A percentile compares a stretch with the other conserved stretches of the same genome.
phyloP scores from a whole-genome alignment of 1,140 invertebrate genomes.

The Platyscapa corneri region DNA sequence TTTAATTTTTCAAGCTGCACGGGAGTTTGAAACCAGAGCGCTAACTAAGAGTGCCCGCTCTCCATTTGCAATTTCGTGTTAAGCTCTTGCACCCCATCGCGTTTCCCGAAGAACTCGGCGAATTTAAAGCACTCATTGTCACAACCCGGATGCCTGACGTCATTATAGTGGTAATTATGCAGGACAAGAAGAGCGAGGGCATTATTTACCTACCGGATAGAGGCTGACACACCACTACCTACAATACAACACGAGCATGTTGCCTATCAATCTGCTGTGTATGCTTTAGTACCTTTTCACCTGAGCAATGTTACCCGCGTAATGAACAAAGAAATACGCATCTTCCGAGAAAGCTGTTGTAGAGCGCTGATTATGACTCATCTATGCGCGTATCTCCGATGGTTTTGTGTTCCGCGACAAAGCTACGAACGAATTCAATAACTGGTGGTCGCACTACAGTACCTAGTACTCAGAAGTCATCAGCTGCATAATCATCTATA shows the following conservation, averaged over 20 bases:
- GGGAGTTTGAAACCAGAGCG: neutral
- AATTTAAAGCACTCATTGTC: too few relatives aligned
- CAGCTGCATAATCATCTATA: too few relatives aligned
- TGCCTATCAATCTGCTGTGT: neutral
- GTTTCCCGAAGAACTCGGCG: neutral
- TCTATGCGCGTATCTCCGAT: too few relatives aligned
- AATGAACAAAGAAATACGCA: neutral
- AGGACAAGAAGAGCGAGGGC: neutral
- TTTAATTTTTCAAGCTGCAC: neutral
- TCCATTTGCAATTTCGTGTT: neutral
- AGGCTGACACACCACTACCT: neutral
- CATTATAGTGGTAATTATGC: neutral
- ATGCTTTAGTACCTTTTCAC: neutral
- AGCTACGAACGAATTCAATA: too few relatives aligned
- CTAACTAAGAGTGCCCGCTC: too few relatives aligned
- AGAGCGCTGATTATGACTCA: too few relatives aligned
- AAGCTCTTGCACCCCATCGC: too few relatives aligned
- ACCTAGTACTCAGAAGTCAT: too few relatives aligned
- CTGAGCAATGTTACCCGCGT: neutral
- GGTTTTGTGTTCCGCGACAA: too few relatives aligned
- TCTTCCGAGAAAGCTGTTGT: too few relatives aligned
- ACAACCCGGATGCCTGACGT: neutral
- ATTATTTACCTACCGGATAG: neutral
- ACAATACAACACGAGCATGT: neutral
- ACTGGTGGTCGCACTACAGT: neutral